These are phyloP conservation scores for Paramisgurnus dabryanus DNA, from an alignment of 2,113 vertebrate genomes.

Conservation along the genomic window DNA sequence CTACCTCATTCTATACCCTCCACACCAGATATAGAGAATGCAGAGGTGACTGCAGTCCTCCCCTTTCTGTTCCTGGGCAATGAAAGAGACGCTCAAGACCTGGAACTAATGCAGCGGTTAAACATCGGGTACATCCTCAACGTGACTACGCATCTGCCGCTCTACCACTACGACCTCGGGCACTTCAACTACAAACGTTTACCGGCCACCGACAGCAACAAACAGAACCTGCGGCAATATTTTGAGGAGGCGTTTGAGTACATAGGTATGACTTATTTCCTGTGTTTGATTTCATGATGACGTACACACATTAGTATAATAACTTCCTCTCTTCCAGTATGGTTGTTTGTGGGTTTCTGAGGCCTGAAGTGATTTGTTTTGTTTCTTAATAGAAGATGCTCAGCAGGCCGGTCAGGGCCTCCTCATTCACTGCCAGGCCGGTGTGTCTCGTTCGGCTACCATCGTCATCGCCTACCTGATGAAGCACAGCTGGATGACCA, in stretches of 20 bases:
- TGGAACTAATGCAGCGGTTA: constrained; percentile 86
- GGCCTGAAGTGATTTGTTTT: neutral
- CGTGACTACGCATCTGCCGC: constrained; percentile 95
- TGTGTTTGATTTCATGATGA: too few relatives aligned
- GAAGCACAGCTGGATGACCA: constrained; percentile 99
- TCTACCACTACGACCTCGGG: constrained; percentile 93
- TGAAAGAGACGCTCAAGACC: constrained; percentile 92
- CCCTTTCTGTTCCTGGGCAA: constrained; percentile 97
- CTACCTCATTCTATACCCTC: constrained; percentile 91
- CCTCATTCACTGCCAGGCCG: constrained; percentile 97
- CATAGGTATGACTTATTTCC: constrained; percentile 80
- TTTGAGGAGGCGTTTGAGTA: constrained; percentile 99
- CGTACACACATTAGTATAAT: too few relatives aligned
- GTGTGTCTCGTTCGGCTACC: constrained; percentile 96
- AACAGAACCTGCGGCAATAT: constrained; percentile 98
- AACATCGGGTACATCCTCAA: constrained; percentile 94
- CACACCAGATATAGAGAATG: constrained; percentile 96
- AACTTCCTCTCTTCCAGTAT: neutral
- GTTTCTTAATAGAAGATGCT: constrained; percentile 87
- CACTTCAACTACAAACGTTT: constrained; percentile 93
- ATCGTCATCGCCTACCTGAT: constrained; percentile 98
- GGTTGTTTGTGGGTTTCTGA: neutral
- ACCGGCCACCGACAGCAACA: constrained; percentile 98
- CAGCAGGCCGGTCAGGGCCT: constrained; percentile 92
- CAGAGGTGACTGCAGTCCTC: constrained; percentile 93